Conservation (phyloP, 2,113 vertebrate genomes). For the Barnardius zonarius region DNA sequence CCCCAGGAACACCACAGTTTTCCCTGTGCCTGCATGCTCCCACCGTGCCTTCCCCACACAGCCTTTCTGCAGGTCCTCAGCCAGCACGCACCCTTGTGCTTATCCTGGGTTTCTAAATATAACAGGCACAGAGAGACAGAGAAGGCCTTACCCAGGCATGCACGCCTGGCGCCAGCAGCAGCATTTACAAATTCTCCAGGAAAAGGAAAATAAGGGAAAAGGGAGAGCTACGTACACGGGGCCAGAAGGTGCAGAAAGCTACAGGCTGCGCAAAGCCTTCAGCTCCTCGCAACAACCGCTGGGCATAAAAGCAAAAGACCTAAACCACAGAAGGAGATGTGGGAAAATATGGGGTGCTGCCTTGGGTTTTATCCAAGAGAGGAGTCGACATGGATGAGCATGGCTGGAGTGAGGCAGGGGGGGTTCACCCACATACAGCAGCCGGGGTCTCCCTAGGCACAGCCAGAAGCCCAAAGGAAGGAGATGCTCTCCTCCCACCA, state of each 20-base stretch:
- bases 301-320: neutral
- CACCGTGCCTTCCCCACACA: neutral
- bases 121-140: neutral
- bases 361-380: neutral
- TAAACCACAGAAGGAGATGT: neutral
- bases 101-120: conserved; percentile 58
- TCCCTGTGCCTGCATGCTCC: neutral
- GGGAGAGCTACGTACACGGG: accelerated
- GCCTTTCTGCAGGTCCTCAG: neutral
- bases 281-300: accelerated
- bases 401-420: neutral
- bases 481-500: accelerated
- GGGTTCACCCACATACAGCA: neutral
- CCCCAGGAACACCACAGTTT: neutral
- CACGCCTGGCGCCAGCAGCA: neutral
- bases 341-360: neutral
- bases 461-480: neutral
- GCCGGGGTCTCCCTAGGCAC: neutral
- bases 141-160: neutral
- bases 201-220: neutral
- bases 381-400: accelerated
- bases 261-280: neutral
- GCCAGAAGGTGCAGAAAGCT: neutral
- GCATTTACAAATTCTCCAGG: neutral
- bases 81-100: neutral